These are phyloP conservation scores for Parthenolecanium corni DNA, from an alignment of 2,888 invertebrate species.

Conservation along the genomic window DNA sequence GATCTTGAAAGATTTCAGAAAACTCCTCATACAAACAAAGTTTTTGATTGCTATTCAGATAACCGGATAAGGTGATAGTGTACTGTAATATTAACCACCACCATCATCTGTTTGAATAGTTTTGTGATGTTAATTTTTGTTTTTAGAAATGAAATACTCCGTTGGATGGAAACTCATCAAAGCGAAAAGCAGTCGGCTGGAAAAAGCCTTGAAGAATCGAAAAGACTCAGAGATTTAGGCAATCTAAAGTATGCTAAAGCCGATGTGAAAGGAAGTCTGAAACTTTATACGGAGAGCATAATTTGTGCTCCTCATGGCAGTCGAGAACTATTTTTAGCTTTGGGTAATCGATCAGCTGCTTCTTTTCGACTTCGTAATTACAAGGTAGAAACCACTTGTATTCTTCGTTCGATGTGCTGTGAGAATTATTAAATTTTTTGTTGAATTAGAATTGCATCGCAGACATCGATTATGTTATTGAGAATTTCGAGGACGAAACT, in stretches of 20 bases:
- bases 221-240: slow-evolving; percentile 40
- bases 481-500: slow-evolving; percentile 38
- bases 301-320: slow-evolving; percentile 46
- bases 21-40: slow-evolving; percentile 20
- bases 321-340: slow-evolving; percentile 49
- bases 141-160: neutral
- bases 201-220: slow-evolving; percentile 34
- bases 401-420: neutral
- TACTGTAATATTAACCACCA: neutral
- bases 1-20: neutral
- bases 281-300: slow-evolving; percentile 52
- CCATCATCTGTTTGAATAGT: neutral
- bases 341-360: slow-evolving; percentile 59
- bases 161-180: slow-evolving; percentile 4
- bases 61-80: slow-evolving; percentile 26
- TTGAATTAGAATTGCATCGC: slow-evolving; percentile 46
- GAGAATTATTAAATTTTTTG: slow-evolving; percentile 31
- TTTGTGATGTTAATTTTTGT: neutral
- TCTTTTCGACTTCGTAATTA: slow-evolving; percentile 48
- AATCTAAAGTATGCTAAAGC: slow-evolving; percentile 49
- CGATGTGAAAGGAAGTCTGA: slow-evolving; percentile 44
- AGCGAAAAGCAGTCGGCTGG: neutral
- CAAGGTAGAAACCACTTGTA: slow-evolving; percentile 41
- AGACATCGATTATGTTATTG: slow-evolving; percentile 51
- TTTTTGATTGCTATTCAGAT: slow-evolving; percentile 19